Base-by-base conservation (phyloP, 1,140 invertebrate genomes). In the Adoxophyes honmai region DNA sequence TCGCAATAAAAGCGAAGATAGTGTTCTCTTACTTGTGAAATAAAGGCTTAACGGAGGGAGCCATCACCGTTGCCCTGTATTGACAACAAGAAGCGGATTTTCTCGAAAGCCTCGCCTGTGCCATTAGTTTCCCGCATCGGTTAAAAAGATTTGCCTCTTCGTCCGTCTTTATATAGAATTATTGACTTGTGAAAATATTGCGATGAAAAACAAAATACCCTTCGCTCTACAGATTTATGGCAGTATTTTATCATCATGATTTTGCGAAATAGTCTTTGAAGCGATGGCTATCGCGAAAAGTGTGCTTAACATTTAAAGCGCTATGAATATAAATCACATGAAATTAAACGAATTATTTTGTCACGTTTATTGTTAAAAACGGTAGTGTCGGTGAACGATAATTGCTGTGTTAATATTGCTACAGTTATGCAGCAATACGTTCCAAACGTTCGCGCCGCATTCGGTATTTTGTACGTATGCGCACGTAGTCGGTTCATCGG, bases 11-110 rank as follows among this genome's bases (percentile, higher is more conserved):
- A 81, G 76, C 70, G 58, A 58, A 76, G 74, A 86, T 86, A 88
- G 81, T 88, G 79, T 79, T 70, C 78, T 73, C 57, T 70, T 78
- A 70, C 72, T 83, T 78, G 57, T 78, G 78, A 85, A 85, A 88
- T 83, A 86, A 86, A 88, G 86, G 86, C 81, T 88, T 86, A 87
- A 78, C 75, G 62, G 75, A 68, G 77, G 76, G 75, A 85, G 70
- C 75, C 81, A 81, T 86, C 83, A 84, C 74, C 70, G 81, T 75
- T 78, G 75, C 75, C 74, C 68, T 75, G 81, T 88, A 88, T 86
- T 86, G 86, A 88, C 86, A 88, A 86, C 86, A 86, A 84, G 80
- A 80, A 88, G 81, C 82, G 83, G 86, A 86, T 88, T 88, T 85
- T 70, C 74, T 73, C 73, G 78, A 88, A 85, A 86, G 82, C 81